These are phyloP conservation scores for Thysanoteuthis rhombus DNA, from an alignment of 2,888 invertebrate genomes.

Conservation along the genomic window DNA sequence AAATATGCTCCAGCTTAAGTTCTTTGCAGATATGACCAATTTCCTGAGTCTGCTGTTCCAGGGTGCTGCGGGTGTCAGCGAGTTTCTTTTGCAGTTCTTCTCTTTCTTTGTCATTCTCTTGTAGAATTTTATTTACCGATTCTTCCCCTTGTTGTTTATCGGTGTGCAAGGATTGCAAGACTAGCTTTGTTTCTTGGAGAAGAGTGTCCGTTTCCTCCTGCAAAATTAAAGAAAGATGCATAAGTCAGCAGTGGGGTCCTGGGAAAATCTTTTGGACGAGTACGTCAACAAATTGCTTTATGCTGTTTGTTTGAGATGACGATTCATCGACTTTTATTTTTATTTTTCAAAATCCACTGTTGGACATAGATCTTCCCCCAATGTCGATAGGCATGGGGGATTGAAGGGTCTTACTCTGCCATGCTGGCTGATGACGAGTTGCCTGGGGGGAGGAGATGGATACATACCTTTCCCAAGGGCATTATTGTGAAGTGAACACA, in stretches of 20 bases:
- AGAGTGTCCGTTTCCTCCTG: not conserved
- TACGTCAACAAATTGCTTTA: not conserved
- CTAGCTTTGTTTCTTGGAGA: not conserved
- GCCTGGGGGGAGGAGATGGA: no score
- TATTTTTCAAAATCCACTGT: no score
- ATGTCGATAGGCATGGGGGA: no score
- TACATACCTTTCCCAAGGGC: no score
- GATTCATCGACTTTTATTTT: no score
- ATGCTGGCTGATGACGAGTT: no score
- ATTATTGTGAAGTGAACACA: no score
- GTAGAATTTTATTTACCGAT: not conserved
- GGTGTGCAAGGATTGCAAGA: not conserved
- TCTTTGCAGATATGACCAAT: not conserved
- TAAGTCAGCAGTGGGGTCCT: not conserved
- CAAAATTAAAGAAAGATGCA: conserved; percentile 17
- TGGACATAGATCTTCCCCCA: no score
- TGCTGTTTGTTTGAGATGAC: not conserved
- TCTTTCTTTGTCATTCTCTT: not conserved
- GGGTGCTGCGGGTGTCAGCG: not conserved
- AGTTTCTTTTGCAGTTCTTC: not conserved
- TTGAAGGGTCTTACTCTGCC: no score
- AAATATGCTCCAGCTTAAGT: not conserved
- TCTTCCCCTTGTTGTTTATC: not conserved
- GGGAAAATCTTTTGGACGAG: not conserved
- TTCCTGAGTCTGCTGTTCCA: not conserved